Conservation (phyloP, 2,888 invertebrate species). For the Meiosimyza decipiens region DNA sequence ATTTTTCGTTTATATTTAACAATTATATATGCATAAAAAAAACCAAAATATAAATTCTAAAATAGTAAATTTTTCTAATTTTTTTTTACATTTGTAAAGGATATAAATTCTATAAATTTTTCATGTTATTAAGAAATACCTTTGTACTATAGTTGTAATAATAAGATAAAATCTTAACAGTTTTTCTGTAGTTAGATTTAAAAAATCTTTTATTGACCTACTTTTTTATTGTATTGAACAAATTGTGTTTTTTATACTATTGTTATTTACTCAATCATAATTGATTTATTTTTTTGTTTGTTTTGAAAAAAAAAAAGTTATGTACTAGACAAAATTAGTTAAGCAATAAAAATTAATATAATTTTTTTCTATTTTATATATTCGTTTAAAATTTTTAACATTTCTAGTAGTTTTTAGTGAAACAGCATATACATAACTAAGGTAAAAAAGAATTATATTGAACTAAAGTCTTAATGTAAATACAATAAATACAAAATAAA, state of each 20-base stretch:
- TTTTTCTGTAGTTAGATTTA: too few species aligned
- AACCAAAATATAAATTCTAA: too few species aligned
- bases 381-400: slow-evolving; percentile 6
- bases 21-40: slow-evolving; percentile 1
- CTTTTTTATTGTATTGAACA: too few species aligned
- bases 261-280: background rate
- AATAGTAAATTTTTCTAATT: slow-evolving; percentile 26
- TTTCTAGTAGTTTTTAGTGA: background rate
- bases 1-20: background rate
- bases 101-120: slow-evolving; percentile 22
- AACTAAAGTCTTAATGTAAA: slow-evolving; percentile 2
- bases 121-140: too few species aligned
- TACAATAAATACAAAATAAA: background rate
- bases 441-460: slow-evolving; percentile 3
- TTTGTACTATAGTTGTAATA: too few species aligned
- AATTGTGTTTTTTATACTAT: too few species aligned
- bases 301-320: slow-evolving; percentile 15
- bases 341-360: background rate
- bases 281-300: slow-evolving; percentile 26
- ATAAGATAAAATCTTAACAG: too few species aligned
- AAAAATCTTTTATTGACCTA: too few species aligned
- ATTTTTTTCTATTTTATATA: background rate
- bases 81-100: slow-evolving; percentile 34
- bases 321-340: slow-evolving; percentile 5
- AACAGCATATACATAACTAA: background rate